Conservation (phyloP, 2,113 vertebrate species). For the Oreochromis niloticus region DNA sequence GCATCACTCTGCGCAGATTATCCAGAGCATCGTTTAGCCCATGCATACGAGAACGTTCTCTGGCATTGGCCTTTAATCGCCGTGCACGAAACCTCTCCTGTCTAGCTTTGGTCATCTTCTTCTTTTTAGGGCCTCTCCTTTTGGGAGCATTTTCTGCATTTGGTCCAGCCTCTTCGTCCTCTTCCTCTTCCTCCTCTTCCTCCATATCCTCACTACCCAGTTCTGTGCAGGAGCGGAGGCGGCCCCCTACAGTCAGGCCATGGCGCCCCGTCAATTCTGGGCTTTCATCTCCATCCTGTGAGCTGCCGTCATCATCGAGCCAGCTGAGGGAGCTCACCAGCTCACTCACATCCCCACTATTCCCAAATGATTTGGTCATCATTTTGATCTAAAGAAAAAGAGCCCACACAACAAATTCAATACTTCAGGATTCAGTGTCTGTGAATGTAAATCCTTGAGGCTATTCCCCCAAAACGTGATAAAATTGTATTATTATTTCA, state of each 20-base stretch:
- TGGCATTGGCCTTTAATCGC: slow-evolving; percentile 89
- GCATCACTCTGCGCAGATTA: slow-evolving; percentile 89
- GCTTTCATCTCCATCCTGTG: slow-evolving; percentile 77
- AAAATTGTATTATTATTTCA: neutral
- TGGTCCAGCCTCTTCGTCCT: slow-evolving; percentile 71
- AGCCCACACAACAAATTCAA: neutral
- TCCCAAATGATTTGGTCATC: slow-evolving; percentile 80
- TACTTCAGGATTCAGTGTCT: neutral
- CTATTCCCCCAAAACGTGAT: neutral
- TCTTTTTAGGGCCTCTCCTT: slow-evolving; percentile 94
- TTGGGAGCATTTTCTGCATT: slow-evolving; percentile 83
- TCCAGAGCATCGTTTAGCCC: slow-evolving; percentile 94
- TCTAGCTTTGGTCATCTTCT: slow-evolving; percentile 97
- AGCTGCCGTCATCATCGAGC: slow-evolving; percentile 75
- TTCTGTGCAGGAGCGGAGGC: slow-evolving; percentile 65
- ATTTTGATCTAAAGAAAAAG: slow-evolving; percentile 67
- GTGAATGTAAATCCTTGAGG: neutral
- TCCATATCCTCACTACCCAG: slow-evolving; percentile 72
- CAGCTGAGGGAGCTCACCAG: slow-evolving; percentile 79
- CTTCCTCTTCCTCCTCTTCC: slow-evolving; percentile 80
- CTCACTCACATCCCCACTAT: slow-evolving; percentile 77
- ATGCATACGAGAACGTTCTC: slow-evolving; percentile 92
- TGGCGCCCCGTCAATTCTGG: slow-evolving; percentile 50
- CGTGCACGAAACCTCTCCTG: slow-evolving; percentile 87
- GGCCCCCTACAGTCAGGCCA: slow-evolving; percentile 20